Evolutionary conservation across 1,140 invertebrate species (phyloP).

Genomic region (Neodiprion pinetum): DNA sequence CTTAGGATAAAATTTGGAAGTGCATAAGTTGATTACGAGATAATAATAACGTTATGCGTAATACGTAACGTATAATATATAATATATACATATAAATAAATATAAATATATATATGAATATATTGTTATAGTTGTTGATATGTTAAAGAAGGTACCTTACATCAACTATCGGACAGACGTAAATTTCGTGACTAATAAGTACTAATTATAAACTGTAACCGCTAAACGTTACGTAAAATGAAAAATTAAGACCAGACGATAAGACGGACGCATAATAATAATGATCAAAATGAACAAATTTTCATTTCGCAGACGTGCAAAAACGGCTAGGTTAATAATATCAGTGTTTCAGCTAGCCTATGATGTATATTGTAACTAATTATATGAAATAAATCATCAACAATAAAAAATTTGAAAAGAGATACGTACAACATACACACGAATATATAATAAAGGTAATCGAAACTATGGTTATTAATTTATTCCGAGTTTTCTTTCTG

Average conservation of each 20-base stretch:
- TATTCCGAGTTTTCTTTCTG: no score
- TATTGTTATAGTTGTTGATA: slow-evolving; percentile 8
- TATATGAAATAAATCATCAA: slow-evolving; percentile 55
- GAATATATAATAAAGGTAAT: no score
- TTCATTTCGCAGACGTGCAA: no score
- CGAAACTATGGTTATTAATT: no score
- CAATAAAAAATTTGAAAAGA: slow-evolving; percentile 17
- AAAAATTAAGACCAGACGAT: no score
- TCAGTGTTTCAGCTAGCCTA: slow-evolving; percentile 56
- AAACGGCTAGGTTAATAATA: slow-evolving; percentile 48
- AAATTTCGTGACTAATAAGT: no score
- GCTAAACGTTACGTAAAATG: no score
- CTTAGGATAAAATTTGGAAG: slow-evolving; percentile 21
- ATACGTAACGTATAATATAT: not conserved
- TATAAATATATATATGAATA: not conserved
- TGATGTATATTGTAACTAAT: slow-evolving; percentile 56
- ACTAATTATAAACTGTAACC: no score
- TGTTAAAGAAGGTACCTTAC: not conserved
- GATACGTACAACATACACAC: no score
- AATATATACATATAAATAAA: not conserved
- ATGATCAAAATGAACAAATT: no score
- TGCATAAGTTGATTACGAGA: not conserved
- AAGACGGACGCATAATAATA: not conserved
- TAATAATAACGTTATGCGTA: not conserved
- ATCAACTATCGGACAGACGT: no score